These are phyloP conservation scores for Lepas anatifera DNA, from an alignment of 2,888 invertebrate species.

Conservation along the genomic window DNA sequence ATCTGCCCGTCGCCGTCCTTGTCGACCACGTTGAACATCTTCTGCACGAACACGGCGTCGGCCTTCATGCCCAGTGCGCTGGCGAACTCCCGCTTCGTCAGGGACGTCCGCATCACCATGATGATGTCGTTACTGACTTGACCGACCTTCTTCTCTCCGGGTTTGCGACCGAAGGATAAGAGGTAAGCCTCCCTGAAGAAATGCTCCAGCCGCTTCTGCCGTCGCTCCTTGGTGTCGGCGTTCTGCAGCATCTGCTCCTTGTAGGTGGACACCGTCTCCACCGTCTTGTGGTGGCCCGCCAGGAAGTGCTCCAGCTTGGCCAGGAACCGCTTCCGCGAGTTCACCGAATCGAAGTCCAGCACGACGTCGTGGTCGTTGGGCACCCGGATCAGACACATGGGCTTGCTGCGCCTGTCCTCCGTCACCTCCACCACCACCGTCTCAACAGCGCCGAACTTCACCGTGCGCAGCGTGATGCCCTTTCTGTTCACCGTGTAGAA, in stretches of 20 bases:
- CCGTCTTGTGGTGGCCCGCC: conserved; percentile 64
- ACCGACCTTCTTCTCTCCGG: conserved; percentile 64
- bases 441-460: conserved; percentile 62
- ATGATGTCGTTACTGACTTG: conserved; percentile 50
- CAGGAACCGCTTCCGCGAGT: conserved; percentile 70
- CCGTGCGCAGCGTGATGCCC: conserved; percentile 74
- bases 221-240: conserved; percentile 82
- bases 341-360: conserved; percentile 71
- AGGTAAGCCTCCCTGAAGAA: conserved; percentile 95
- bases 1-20: conserved; percentile 87
- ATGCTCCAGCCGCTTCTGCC: conserved; percentile 82
- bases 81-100: conserved; percentile 86
- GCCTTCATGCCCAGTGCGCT: conserved; percentile 90
- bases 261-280: conserved; percentile 47
- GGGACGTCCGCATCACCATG: conserved; percentile 82
- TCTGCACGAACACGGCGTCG: conserved; percentile 86
- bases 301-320: conserved; percentile 76
- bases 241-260: conserved; percentile 71
- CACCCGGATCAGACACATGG: conserved; percentile 66
- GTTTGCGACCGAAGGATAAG: conserved; percentile 74
- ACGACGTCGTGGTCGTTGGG: conserved; percentile 86
- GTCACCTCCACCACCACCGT: conserved; percentile 77
- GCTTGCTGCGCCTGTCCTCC: conserved; percentile 48
- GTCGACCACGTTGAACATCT: conserved; percentile 96
- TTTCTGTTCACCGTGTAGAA: conserved; percentile 79